These are phyloP conservation scores for Zeugodacus cucurbitae DNA, from an alignment of 1,140 invertebrate species.

Conservation along the genomic window DNA sequence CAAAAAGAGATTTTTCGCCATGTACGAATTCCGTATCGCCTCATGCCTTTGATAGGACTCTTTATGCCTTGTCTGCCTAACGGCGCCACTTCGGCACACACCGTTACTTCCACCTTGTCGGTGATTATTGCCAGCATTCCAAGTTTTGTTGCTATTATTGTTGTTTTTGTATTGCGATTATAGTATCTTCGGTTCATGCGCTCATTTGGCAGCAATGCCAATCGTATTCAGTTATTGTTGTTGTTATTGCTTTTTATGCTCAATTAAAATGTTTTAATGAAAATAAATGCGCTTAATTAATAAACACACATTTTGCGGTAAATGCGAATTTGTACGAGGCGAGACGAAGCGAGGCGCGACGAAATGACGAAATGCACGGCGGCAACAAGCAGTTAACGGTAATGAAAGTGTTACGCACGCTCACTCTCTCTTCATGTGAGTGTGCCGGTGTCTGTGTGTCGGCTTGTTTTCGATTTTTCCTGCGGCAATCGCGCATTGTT, in stretches of 20 bases:
- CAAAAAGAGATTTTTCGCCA: not conserved
- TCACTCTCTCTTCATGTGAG: not conserved
- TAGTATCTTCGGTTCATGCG: not conserved
- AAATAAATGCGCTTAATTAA: constrained; percentile 67
- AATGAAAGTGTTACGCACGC: not conserved
- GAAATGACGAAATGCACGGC: too few species aligned
- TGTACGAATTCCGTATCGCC: not conserved
- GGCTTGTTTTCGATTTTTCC: not conserved
- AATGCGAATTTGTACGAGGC: not conserved
- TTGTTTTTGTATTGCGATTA: not conserved
- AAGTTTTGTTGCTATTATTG: not conserved
- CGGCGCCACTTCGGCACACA: not conserved
- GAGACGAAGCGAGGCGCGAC: not conserved
- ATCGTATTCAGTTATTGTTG: not conserved
- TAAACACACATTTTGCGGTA: constrained; percentile 65
- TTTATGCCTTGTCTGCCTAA: not conserved
- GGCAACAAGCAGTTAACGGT: not conserved
- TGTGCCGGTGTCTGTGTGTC: not conserved
- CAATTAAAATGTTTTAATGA: constrained; percentile 66
- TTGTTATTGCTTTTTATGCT: constrained; percentile 64
- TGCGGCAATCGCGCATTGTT: not conserved
- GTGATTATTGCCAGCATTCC: not conserved
- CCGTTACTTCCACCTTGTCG: not conserved
- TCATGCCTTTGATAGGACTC: not conserved
- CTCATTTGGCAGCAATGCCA: not conserved